Evolutionary conservation across 1,140 invertebrate genomes (phyloP).

Genomic region (Drosophila oshimai): DNA sequence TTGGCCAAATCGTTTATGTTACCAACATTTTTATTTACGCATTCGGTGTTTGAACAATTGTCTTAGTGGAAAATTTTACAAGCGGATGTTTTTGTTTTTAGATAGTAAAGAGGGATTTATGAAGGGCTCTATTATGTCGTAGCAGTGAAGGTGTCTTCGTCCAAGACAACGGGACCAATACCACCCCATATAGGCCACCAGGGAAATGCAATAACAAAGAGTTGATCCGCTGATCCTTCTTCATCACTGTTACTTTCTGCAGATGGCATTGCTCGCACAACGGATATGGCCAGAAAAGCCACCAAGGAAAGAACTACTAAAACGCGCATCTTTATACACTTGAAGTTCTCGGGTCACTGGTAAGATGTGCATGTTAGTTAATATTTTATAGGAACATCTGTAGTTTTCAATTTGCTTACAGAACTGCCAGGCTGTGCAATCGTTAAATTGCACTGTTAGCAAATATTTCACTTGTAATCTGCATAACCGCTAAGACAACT

Average conservation of each 20-base stretch:
- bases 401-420: neutral
- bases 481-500: too few species aligned
- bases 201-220: neutral
- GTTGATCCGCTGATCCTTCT: neutral
- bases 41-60: constrained; percentile 26
- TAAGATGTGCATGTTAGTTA: too few species aligned
- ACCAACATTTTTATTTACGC: constrained; percentile 24
- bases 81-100: neutral
- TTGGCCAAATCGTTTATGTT: neutral
- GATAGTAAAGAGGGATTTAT: too few species aligned
- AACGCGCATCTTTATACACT: neutral
- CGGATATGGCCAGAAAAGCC: constrained; percentile 3
- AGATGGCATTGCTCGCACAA: neutral
- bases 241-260: neutral
- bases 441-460: too few species aligned
- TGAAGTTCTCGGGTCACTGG: neutral
- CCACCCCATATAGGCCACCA: neutral
- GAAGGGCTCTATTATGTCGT: neutral
- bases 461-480: too few species aligned
- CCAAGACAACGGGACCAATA: neutral
- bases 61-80: constrained; percentile 34
- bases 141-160: neutral
- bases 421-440: neutral
- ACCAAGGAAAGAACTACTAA: neutral
- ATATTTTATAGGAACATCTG: neutral